Conservation (phyloP, 2,113 vertebrate species). For the Atherinomorus stipes region DNA sequence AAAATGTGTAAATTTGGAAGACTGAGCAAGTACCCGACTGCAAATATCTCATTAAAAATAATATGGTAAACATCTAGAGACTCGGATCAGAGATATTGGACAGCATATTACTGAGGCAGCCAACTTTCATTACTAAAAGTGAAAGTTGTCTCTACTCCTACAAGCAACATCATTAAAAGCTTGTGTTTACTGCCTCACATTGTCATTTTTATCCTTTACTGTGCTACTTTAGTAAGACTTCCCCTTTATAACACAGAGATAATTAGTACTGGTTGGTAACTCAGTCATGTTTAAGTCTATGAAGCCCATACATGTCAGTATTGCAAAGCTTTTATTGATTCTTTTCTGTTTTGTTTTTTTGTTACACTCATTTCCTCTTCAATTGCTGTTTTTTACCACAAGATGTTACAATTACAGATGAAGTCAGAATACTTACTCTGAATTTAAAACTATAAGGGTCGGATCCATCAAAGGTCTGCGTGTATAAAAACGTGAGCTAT, state of each 20-base stretch:
- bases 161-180: background rate
- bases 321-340: background rate
- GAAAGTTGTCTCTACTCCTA: background rate
- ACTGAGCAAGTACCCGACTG: background rate
- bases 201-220: background rate
- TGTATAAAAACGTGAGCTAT: too few species aligned
- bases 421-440: background rate
- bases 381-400: background rate
- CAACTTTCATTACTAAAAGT: background rate
- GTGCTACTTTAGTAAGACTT: background rate
- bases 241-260: background rate
- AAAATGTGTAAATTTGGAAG: background rate
- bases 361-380: background rate
- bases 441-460: too few species aligned
- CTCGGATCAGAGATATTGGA: slow-evolving; percentile 13
- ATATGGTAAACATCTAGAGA: background rate
- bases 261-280: slow-evolving; percentile 8
- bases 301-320: background rate
- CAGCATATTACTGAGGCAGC: background rate
- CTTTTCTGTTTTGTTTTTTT: background rate
- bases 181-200: background rate
- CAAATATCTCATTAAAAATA: slow-evolving; percentile 9
- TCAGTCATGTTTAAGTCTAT: background rate
- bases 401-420: background rate
- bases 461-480: too few species aligned